Evolutionary conservation across 2,113 vertebrate genomes (phyloP), one percentile per base, ranked within the genome.

Genomic region (Trochalopteron elliotii): DNA sequence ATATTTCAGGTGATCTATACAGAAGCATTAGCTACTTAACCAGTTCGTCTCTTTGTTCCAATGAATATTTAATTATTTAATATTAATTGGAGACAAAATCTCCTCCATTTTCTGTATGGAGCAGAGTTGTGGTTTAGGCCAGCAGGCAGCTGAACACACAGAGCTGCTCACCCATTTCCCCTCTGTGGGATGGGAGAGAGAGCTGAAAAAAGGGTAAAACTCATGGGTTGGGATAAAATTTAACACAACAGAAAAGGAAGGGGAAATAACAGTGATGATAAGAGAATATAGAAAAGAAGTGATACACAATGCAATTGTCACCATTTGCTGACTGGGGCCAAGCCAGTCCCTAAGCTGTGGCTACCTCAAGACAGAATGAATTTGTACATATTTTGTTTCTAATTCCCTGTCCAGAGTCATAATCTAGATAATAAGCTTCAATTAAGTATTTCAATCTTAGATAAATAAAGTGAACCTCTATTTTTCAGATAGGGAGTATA

Each of bases 1-100:
- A n/a, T 57, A 30, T 95, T 89, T n/a, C 14, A 49, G 76, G 75
- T 84, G 55, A 88, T 83, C 82, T 85, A 69, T 77, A 74, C 18
- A 72, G 65, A 74, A 83, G 5, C 82, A 94, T 88, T 90, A 88
- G 79, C 70, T 83, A 80, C 82, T 94, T 93, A 93, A 93, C 55
- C 55, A 93, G 53, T 39, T 83, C 47, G 70, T 77, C 57, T 88
- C 74, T 82, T 71, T 80, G n/a, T 85, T 90, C 22, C 59, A 80
- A 83, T 85, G 17, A 89, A 79, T 89, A 87, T 82, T 96, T 94
- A 69, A 87, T 79, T 79, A 40, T 85, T 87, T 91, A 61, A 61
- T 94, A 78, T 76, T 69, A 84, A 87, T 28, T 47, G 57, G 57
- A 91, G 74, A 82, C 77, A 87, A 84, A 79, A 69, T 50, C n/a